Percentiles rank a stretch among this genome's conserved stretches.
phyloP scores from a whole-genome alignment of 1,140 invertebrate species.

The Aphelenchoides besseyi region DNA sequence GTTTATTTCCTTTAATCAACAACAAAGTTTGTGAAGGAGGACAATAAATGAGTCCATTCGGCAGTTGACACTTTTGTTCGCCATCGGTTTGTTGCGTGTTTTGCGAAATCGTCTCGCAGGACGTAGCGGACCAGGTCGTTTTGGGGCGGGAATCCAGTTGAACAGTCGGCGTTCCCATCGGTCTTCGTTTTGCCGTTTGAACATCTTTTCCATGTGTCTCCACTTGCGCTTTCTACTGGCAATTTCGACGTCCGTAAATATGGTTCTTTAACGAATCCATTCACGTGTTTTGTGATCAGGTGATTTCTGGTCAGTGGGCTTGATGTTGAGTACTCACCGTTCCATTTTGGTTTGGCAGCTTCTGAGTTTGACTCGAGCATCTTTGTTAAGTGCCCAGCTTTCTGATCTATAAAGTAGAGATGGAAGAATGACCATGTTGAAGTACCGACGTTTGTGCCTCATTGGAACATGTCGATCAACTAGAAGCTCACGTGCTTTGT shows the following conservation, averaged over 20 bases:
- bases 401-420: conserved; percentile 7
- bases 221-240: neutral
- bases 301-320: conserved; percentile 17
- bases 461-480: neutral
- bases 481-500: neutral
- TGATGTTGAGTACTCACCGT: conserved; percentile 3
- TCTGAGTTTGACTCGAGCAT: neutral
- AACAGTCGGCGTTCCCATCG: neutral
- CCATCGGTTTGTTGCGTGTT: too few relatives aligned
- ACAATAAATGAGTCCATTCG: too few relatives aligned
- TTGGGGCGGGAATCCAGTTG: neutral
- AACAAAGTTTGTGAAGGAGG: too few relatives aligned
- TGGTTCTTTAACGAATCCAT: neutral
- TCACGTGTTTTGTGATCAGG: neutral
- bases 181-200: neutral
- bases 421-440: conserved; percentile 15
- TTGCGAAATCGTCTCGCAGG: too few relatives aligned
- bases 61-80: too few relatives aligned
- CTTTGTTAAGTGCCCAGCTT: conserved; percentile 18
- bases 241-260: too few relatives aligned
- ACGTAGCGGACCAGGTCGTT: too few relatives aligned
- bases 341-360: conserved; percentile 9
- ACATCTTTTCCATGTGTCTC: neutral
- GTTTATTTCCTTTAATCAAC: too few relatives aligned
- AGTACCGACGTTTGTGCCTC: conserved; percentile 5